Evolutionary conservation across 37 sponge, comb jelly and placozoan genomes (phyloP), one percentile per base, ranked within the genome.

Genomic region (Corticium candelabrum): DNA sequence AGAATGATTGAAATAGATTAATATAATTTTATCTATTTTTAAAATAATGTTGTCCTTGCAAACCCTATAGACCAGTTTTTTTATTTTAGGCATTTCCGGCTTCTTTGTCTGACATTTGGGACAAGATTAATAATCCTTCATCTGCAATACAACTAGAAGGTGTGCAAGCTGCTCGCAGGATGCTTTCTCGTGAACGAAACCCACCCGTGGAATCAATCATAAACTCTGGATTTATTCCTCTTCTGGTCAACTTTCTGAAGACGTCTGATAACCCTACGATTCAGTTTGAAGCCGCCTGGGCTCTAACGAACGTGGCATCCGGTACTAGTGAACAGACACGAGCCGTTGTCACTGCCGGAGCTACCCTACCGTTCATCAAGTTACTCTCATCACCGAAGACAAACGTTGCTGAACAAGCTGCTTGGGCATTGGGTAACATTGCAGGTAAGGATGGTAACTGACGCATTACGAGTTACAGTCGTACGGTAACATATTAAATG

Each of bases 281-380:
- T 0, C 99, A 97, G 79, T 97, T 93, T 79, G 99, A 97, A 39
- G 87, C 99, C 2, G 91, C 94, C 3, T 97, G 99, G 99, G 94
- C 91, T 41, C 86, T 97, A 4, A 94, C 99, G 32, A 97, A 97
- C 87, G 86, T 97, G 21, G 94, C 99, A 33, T 94, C 94, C 1
- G 94, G 99, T 1, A 87, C 75, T 40, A 89, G 90, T 3, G 85
- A 89, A 29, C 99, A 97, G 68, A 97, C 99, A 2, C 75, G 82
- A 33, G 82, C 88, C 39, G 92, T 97, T 4, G 94, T 97, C 41
- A 82, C 93, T n/a, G 80, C 92, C 38, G 93, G 93, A 67, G 94
- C 87, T 50, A 90, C 93, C 15, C 99, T 89, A 35, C 56, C 80
- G 56, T 88, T 97, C 43, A 80, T 97, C 72, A 68, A 74, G 1